phyloP scores from a whole-genome alignment of 2,888 invertebrate species.

The Lithophane leautieri region DNA sequence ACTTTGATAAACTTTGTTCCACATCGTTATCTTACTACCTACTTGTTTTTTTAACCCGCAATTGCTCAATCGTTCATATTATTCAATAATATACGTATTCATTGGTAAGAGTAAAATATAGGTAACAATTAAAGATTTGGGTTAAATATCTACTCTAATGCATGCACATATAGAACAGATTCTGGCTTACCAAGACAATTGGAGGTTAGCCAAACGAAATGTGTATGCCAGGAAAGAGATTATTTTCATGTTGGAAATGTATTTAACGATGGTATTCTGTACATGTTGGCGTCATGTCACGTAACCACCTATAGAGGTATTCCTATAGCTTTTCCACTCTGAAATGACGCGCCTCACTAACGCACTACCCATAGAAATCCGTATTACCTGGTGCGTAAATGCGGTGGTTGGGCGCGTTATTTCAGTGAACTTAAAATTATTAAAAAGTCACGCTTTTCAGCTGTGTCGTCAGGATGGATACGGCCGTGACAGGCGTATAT shows the following conservation, averaged over 20 bases:
- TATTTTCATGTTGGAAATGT: conserved; percentile 55
- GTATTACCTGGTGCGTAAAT: too few relatives aligned
- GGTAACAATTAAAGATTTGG: conserved; percentile 15
- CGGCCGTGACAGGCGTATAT: not conserved
- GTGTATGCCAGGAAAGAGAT: conserved; percentile 48
- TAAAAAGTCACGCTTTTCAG: conserved; percentile 1
- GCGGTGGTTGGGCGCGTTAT: too few relatives aligned
- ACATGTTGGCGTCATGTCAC: conserved; percentile 38
- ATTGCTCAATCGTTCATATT: conserved; percentile 9
- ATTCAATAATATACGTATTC: not conserved
- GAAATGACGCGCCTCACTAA: too few relatives aligned
- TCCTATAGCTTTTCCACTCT: not conserved
- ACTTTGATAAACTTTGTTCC: conserved; percentile 66
- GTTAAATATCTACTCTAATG: conserved; percentile 26
- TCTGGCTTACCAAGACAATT: conserved; percentile 49
- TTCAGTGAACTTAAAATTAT: not conserved
- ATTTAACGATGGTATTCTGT: conserved; percentile 36
- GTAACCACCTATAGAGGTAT: not conserved
- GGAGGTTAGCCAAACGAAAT: conserved; percentile 61
- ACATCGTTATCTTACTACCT: conserved; percentile 62
- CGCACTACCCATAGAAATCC: too few relatives aligned
- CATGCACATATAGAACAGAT: conserved; percentile 22
- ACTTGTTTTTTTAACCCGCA: conserved; percentile 29
- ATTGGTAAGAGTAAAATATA: not conserved
- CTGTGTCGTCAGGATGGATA: not conserved